Base-by-base conservation (phyloP, 2,113 vertebrate species). In the Ceyx cyanopectus region DNA sequence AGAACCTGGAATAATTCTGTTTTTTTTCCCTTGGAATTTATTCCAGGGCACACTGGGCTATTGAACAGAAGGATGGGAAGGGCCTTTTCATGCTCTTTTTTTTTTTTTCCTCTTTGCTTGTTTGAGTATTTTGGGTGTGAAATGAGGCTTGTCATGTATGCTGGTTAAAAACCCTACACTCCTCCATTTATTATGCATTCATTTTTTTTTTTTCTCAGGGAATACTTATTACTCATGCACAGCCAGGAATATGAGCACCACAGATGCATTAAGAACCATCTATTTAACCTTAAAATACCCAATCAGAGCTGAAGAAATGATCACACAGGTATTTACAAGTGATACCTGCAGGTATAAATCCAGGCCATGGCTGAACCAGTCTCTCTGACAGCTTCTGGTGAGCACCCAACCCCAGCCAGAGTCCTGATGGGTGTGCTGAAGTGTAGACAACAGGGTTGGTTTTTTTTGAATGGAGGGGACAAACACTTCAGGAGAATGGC, bases 81-180 rank as follows among this genome's bases (percentile, higher is more conserved):
- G 45, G 58, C n/a, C 46, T 85, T 94, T 93, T 74, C 51, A 20
- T 61, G 24, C 51, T 79, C 14, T 34, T 78, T 50, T 32, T 78
- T 50, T 21, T 37, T 61, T 22, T 26, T 30, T 30, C 18, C 30
- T 57, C 75, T 53, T 67, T n/a, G 8, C 22, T 81, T 50, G 11
- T 81, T 89, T 72, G 83, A 85, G 50, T 67, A 90, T 77, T 92
- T 93, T 85, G 65, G 18, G 21, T 87, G 40, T 81, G 62, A 92
- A 96, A 86, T 73, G 19, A 79, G 69, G 46, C 46, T 89, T 93
- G 62, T 79, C 51, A 50, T 41, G 18, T 81, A 63, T 2, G 0
- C 3, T 43, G 10, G 32, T 72, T 91, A 66, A 74, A 79, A 91
- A 90, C 24, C 53, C 48, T 63, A 40, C 53, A 15, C 30, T 63